Conservation (phyloP, 2,797 vertebrate genomes). For the Cyclura pinguis region DNA sequence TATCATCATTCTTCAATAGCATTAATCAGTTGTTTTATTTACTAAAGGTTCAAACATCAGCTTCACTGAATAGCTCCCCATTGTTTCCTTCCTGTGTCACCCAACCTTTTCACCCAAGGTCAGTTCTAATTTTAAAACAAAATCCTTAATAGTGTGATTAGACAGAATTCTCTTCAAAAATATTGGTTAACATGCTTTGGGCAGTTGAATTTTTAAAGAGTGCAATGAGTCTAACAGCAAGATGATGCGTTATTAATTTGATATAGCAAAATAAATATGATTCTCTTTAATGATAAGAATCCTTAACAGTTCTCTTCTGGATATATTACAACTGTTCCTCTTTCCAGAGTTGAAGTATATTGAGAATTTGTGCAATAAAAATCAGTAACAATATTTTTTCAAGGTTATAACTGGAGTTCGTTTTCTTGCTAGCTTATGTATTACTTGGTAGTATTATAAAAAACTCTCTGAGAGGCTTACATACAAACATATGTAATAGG, state of each 20-base stretch:
- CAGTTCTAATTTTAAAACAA: slow-evolving; percentile 13
- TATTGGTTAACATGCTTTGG: not conserved
- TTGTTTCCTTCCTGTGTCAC: slow-evolving; percentile 19
- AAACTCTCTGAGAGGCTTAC: too few species aligned
- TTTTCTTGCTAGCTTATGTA: too few species aligned
- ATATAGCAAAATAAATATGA: not conserved
- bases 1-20: slow-evolving; percentile 80
- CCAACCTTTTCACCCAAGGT: slow-evolving; percentile 10
- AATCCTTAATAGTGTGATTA: not conserved
- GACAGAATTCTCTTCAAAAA: slow-evolving; percentile 12
- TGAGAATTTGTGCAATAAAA: not conserved
- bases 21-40: slow-evolving; percentile 78
- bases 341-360: not conserved
- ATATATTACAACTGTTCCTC: not conserved
- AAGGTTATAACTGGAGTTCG: too few species aligned
- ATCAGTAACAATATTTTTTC: too few species aligned
- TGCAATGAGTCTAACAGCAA: not conserved
- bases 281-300: not conserved
- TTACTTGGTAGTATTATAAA: too few species aligned
- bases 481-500: too few species aligned
- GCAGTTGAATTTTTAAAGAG: not conserved
- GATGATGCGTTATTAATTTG: not conserved
- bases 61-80: slow-evolving; percentile 65
- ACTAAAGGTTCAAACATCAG: slow-evolving; percentile 75
- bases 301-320: not conserved